Percentiles rank a stretch among this genome's conserved stretches.
phyloP scores from a whole-genome alignment of 2,888 invertebrate species.

The Oegoconia quadripuncta region DNA sequence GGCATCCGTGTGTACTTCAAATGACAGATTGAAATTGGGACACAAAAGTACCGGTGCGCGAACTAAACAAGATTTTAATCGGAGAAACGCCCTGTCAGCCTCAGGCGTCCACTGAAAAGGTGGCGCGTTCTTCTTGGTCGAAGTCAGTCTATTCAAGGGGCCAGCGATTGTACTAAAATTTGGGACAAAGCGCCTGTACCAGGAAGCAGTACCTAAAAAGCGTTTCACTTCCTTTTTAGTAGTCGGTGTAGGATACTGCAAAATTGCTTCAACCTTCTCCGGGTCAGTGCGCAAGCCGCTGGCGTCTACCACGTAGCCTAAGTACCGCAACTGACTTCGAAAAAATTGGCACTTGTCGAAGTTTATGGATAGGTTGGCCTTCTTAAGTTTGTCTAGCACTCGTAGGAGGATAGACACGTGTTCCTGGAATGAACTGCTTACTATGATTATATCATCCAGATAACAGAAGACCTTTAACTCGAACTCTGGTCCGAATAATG shows the following conservation, averaged over 20 bases:
- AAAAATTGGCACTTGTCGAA: slow-evolving; percentile 21
- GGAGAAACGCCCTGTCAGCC: slow-evolving; percentile 2
- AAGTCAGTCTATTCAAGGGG: slow-evolving; percentile 5
- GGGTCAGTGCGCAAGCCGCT: slow-evolving; percentile 15
- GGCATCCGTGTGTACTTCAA: slow-evolving; percentile 24
- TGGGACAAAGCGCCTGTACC: slow-evolving; percentile 15
- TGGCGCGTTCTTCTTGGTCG: not conserved
- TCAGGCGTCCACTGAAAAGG: not conserved
- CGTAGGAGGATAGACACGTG: slow-evolving; percentile 20
- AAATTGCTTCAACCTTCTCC: slow-evolving; percentile 16
- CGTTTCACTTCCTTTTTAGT: slow-evolving; percentile 16
- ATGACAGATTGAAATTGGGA: slow-evolving; percentile 19
- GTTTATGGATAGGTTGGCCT: slow-evolving; percentile 24
- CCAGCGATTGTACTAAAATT: slow-evolving; percentile 15
- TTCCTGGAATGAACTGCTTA: slow-evolving; percentile 18
- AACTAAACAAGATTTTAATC: not conserved
- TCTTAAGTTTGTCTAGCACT: slow-evolving; percentile 20
- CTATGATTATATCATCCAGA: slow-evolving; percentile 24
- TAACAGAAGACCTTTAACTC: slow-evolving; percentile 22
- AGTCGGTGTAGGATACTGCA: slow-evolving; percentile 17
- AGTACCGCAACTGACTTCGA: slow-evolving; percentile 16
- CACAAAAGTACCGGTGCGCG: slow-evolving; percentile 18
- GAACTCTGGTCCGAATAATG: slow-evolving; percentile 15
- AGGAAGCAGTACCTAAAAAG: slow-evolving; percentile 16
- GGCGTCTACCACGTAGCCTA: slow-evolving; percentile 21